Evolutionary conservation across 2,888 invertebrate species (phyloP).

Genomic region (Periphyllus acericola): DNA sequence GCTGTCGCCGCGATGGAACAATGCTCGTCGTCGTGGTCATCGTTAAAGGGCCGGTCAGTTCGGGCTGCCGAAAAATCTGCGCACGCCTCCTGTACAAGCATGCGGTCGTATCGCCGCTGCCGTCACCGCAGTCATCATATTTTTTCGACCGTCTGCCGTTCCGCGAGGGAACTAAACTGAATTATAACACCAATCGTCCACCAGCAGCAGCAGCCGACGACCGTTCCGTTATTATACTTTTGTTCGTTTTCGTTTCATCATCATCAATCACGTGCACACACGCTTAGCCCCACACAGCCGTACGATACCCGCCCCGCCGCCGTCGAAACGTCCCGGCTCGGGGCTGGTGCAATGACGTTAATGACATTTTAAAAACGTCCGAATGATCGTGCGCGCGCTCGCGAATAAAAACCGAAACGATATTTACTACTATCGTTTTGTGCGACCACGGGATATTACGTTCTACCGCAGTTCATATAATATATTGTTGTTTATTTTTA

Average conservation of each 20-base stretch:
- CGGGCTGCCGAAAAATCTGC: too few species aligned
- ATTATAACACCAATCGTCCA: constrained; percentile 15
- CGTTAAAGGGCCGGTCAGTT: too few species aligned
- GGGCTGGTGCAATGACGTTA: too few species aligned
- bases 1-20: too few species aligned
- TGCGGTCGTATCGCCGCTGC: neutral
- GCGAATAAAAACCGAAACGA: neutral
- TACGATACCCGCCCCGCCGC: too few species aligned
- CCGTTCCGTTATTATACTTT: neutral
- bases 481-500: too few species aligned
- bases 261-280: constrained; percentile 21
- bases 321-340: neutral
- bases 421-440: neutral
- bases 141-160: constrained; percentile 11
- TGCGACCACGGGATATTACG: neutral
- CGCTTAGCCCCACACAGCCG: neutral
- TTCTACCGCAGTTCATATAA: too few species aligned
- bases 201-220: neutral
- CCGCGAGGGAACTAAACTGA: constrained; percentile 14
- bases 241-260: constrained; percentile 36
- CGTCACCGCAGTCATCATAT: neutral
- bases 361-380: neutral
- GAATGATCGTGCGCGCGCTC: too few species aligned
- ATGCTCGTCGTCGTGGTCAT: too few species aligned
- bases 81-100: neutral